Base-by-base conservation (phyloP, 2,113 vertebrate genomes). In the Arenaria interpres region DNA sequence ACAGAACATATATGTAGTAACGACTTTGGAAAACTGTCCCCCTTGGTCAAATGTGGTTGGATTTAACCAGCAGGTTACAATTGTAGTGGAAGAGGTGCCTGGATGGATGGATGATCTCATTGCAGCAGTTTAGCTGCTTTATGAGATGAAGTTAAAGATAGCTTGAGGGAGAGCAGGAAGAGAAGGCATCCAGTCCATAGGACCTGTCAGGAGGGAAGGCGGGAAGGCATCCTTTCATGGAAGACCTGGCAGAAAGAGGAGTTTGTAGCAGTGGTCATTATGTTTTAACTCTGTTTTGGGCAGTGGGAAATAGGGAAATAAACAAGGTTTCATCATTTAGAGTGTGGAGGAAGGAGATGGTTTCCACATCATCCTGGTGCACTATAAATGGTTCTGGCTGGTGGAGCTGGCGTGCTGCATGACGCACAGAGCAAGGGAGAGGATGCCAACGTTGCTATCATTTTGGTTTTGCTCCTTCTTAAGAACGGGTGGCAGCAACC, bases 361-460 rank as follows among this genome's bases (percentile, higher is more conserved):
- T 90, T 90, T 93, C 68, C 51, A 75, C 72, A 56, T 84, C 5
- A 0, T 93, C 37, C 19, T 77, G 30, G 33, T 69, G 60, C 63
- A 35, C 82, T 91, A 57, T 96, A 94, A 94, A 90, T 67, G 88
- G 63, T 35, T 90, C 82, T 93, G 85, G 88, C 90, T 94, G 90
- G 85, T 5, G n/a, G 28, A 46, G 79, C 3, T 2, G 53, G 53
- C 30, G 53, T 30, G 67, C 59, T 80, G 82, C n/a, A 7, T 96
- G 96, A 96, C 28, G 50, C 91, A 88, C 0, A 1, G 90, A 83
- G 8, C 72, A 76, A 83, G 35, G 62, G 59, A 77, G n/a, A 54
- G 32, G 51, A 63, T 0, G 1, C 88, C 72, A 59, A 0, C 35
- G 25, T 80, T 90, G 85, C 79, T 92, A 39, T 93, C 67, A 71